Evolutionary conservation across 1,140 invertebrate species (phyloP).

Genomic region (Scaptomyza graminum): DNA sequence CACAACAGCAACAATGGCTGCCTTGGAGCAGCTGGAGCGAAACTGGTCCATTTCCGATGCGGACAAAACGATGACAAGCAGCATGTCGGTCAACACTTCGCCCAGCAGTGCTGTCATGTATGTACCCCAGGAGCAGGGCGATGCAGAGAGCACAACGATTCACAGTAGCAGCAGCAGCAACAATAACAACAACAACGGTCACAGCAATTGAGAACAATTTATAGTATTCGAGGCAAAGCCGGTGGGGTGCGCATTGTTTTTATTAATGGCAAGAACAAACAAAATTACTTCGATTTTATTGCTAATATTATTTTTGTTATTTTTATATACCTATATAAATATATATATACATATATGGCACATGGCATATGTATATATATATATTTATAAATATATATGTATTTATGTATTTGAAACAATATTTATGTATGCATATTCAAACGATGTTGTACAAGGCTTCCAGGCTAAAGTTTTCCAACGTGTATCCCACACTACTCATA

Average conservation of each 20-base stretch:
- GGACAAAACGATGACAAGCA: constrained; percentile 59
- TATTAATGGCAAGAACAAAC: constrained; percentile 55
- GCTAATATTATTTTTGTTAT: constrained; percentile 78
- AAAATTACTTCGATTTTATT: constrained; percentile 80
- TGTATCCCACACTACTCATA: constrained; percentile 33
- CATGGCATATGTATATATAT: constrained; percentile 57
- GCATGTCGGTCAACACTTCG: constrained; percentile 50
- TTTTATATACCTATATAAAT: constrained; percentile 73
- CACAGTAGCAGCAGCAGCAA: constrained; percentile 13
- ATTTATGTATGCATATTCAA: constrained; percentile 75
- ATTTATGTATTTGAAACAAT: constrained; percentile 74
- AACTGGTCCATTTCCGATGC: constrained; percentile 81
- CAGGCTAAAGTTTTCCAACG: constrained; percentile 65
- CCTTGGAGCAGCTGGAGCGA: constrained; percentile 71
- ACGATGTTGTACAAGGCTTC: constrained; percentile 77
- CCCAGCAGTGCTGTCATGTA: constrained; percentile 68
- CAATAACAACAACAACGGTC: constrained; percentile 29
- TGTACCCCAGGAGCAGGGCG: constrained; percentile 65
- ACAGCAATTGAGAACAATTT: constrained; percentile 74
- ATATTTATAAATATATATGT: constrained; percentile 56
- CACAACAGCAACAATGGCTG: constrained; percentile 73
- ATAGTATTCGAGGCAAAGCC: constrained; percentile 70
- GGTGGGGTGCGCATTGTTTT: constrained; percentile 70
- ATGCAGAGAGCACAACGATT: constrained; percentile 38
- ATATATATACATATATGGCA: constrained; percentile 59